Evolutionary conservation across 64 coral and sea anemone species (phyloP), one percentile per base, ranked within the genome.

Genomic region (Trachythela sp.): DNA sequence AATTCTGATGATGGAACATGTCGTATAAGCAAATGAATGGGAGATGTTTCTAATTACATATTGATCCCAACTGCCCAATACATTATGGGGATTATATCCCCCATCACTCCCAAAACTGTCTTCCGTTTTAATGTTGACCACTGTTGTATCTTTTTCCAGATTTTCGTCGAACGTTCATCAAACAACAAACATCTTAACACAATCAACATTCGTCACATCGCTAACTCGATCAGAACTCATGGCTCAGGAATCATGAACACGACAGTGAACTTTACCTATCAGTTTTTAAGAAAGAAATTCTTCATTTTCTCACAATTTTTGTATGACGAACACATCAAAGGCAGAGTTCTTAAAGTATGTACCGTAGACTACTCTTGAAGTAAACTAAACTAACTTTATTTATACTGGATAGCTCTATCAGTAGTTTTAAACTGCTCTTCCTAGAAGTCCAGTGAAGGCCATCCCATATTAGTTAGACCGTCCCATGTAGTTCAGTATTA

Each of bases 251-350:
- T 99, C 70, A 99, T 98, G 95, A 98, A 98, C 89, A 98, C 95
- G 0, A 98, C 95, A 0, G 95, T 99, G 40, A 99, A 99, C 71
- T 99, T 99, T 37, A 99, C 95, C 0, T 99, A 99, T 87, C 95
- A 99, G 87, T 99, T 99, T 87, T 33, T 99, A 13, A 86, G 95
- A 33, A 99, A 99, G 91, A 99, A 99, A 51, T 99, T 99, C 85
- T 99, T 94, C 89, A 99, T 99, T 49, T 99, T 99, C 67, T 99
- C 95, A 9, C 95, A 99, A 91, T 99, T 99, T 89, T 54, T 99
- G 9, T 99, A 93, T 83, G 95, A 99, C 50, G 95, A 99, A 41
- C 95, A 99, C 86, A 99, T 99, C 41, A 99, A 99, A 68, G 95
- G 93, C 17, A 92, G 95, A n/a, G 89, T 99, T 56, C 91, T 99